phyloP scores from a whole-genome alignment of 2,797 vertebrate species.

The Arctocebus calabarensis region DNA sequence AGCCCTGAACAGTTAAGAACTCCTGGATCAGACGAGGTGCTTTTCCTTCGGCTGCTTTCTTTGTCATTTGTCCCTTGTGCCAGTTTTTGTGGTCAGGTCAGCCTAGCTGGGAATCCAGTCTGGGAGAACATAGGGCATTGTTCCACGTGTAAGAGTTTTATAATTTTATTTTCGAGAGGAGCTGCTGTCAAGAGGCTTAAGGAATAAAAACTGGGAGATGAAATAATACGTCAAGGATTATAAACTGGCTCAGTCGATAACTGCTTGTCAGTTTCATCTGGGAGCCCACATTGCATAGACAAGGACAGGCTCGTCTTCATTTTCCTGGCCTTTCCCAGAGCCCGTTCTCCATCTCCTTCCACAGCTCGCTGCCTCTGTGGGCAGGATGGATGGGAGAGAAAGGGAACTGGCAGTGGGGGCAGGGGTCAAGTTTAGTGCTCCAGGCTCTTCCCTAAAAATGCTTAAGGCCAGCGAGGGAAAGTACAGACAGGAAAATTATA shows the following conservation, averaged over 20 bases:
- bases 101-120: neutral
- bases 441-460: neutral
- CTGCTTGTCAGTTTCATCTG: slow-evolving; percentile 17
- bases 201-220: slow-evolving; percentile 20
- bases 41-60: neutral
- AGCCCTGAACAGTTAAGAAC: neutral
- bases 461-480: neutral
- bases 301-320: neutral
- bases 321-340: neutral
- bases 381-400: neutral
- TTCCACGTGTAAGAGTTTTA: neutral
- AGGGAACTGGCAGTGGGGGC: neutral
- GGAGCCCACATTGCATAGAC: neutral
- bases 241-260: slow-evolving; percentile 30
- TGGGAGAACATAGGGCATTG: neutral
- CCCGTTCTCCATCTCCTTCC: neutral
- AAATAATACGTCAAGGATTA: neutral
- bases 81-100: neutral
- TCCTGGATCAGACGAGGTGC: neutral
- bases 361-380: neutral
- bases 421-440: accelerated
- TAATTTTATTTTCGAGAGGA: slow-evolving; percentile 32
- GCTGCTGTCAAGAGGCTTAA: slow-evolving; percentile 29
- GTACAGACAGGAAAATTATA: slow-evolving; percentile 4
- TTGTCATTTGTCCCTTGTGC: neutral